These are phyloP conservation scores for Cheilosia variabilis DNA, from an alignment of 2,888 invertebrate species.

Conservation along the genomic window DNA sequence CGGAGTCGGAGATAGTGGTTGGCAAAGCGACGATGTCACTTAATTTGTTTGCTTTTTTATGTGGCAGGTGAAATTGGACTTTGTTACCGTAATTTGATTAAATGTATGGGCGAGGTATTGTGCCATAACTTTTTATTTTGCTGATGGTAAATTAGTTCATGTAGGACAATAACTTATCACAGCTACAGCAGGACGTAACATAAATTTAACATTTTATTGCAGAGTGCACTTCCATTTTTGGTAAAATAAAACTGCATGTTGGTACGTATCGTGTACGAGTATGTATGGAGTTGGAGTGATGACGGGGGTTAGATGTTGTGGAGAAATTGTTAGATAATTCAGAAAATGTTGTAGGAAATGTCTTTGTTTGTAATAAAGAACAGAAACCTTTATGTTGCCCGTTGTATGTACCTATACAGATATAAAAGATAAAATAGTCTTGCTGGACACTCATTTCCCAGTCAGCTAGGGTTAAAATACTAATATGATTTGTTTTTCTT, in stretches of 20 bases:
- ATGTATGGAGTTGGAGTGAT: background rate
- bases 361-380: no score
- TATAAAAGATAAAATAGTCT: no score
- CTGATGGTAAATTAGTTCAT: conserved; percentile 1
- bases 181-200: conserved; percentile 12
- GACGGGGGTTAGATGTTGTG: background rate
- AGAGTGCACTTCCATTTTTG: conserved; percentile 25
- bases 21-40: conserved; percentile 62
- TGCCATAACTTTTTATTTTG: conserved; percentile 43
- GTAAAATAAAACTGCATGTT: background rate
- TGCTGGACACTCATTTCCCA: no score
- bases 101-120: conserved; percentile 36
- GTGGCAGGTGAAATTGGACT: conserved; percentile 70
- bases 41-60: conserved; percentile 69
- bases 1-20: conserved; percentile 18
- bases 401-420: no score
- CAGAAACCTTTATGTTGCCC: no score
- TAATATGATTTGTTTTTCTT: no score
- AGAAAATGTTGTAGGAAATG: no score
- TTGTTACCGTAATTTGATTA: conserved; percentile 71
- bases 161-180: conserved; percentile 31
- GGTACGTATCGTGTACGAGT: background rate
- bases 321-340: no score
- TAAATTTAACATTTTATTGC: conserved; percentile 42
- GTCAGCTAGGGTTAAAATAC: no score